Evolutionary conservation across 2,113 vertebrate species (phyloP).

Genomic region (Oncorhynchus kisutch): DNA sequence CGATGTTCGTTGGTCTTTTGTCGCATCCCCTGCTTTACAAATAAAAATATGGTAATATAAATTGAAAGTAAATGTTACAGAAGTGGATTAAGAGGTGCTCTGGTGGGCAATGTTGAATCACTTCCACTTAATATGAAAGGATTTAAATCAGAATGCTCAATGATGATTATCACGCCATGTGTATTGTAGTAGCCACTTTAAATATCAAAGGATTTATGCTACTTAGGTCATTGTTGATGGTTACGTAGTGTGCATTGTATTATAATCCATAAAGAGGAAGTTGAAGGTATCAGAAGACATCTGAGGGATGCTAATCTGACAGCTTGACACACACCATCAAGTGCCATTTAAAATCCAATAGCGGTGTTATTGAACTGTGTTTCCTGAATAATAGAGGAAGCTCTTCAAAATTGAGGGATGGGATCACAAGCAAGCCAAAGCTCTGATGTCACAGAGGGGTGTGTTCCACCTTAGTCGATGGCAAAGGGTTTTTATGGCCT

Average conservation of each 20-base stretch:
- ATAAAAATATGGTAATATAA: slow-evolving; percentile 16
- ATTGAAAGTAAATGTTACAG: slow-evolving; percentile 26
- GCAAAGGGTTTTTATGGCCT: neutral
- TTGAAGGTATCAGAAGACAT: slow-evolving; percentile 6
- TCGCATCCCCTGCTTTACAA: neutral
- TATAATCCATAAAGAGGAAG: slow-evolving; percentile 39
- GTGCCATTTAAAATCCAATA: slow-evolving; percentile 51
- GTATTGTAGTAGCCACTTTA: neutral
- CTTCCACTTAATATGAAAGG: slow-evolving; percentile 39
- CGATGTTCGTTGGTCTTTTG: neutral
- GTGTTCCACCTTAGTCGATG: neutral
- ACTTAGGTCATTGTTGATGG: too few species aligned
- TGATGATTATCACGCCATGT: slow-evolving; percentile 31
- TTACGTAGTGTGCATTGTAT: slow-evolving; percentile 12
- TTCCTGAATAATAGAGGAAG: slow-evolving; percentile 33
- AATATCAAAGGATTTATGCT: too few species aligned
- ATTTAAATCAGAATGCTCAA: slow-evolving; percentile 26
- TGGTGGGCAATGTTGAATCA: slow-evolving; percentile 16
- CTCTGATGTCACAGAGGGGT: neutral
- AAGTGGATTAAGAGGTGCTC: slow-evolving; percentile 24
- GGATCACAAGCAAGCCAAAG: neutral
- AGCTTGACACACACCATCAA: slow-evolving; percentile 34
- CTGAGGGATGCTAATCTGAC: slow-evolving; percentile 38
- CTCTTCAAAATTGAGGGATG: slow-evolving; percentile 10
- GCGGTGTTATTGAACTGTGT: slow-evolving; percentile 40